phyloP scores from a whole-genome alignment of 2,888 invertebrate species.

The Hirtodrosophila trivittata region DNA sequence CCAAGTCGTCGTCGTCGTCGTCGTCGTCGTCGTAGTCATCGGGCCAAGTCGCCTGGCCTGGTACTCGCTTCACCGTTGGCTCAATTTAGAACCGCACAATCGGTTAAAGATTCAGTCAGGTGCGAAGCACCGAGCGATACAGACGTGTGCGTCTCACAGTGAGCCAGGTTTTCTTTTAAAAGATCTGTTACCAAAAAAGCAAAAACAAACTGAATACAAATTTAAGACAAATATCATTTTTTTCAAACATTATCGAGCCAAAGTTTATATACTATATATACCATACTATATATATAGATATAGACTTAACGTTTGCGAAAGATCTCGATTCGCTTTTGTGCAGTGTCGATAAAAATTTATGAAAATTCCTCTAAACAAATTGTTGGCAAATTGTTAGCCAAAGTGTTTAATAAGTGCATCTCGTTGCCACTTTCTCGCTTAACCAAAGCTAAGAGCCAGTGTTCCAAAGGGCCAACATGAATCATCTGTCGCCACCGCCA shows the following conservation, averaged over 20 bases:
- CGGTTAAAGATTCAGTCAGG: slow-evolving; percentile 84
- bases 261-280: too few relatives aligned
- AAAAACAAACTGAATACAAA: slow-evolving; percentile 2
- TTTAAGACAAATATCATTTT: neutral
- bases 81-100: slow-evolving; percentile 81
- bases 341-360: neutral
- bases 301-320: too few relatives aligned
- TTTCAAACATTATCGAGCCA: too few relatives aligned
- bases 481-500: slow-evolving; percentile 84
- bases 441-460: slow-evolving; percentile 33
- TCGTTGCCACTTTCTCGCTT: slow-evolving; percentile 10
- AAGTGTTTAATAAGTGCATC: slow-evolving; percentile 24
- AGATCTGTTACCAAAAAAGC: slow-evolving; percentile 49
- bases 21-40: too few relatives aligned
- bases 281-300: too few relatives aligned
- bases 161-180: slow-evolving; percentile 49
- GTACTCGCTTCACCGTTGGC: slow-evolving; percentile 75
- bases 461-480: slow-evolving; percentile 69
- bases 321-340: too few relatives aligned
- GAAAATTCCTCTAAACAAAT: slow-evolving; percentile 6
- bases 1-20: slow-evolving; percentile 65
- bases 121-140: slow-evolving; percentile 84
- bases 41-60: slow-evolving; percentile 23
- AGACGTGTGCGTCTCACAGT: slow-evolving; percentile 80
- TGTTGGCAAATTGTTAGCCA: slow-evolving; percentile 27